Evolutionary conservation across 1,140 invertebrate species (phyloP).

Genomic region (Potamilus streckersoni): DNA sequence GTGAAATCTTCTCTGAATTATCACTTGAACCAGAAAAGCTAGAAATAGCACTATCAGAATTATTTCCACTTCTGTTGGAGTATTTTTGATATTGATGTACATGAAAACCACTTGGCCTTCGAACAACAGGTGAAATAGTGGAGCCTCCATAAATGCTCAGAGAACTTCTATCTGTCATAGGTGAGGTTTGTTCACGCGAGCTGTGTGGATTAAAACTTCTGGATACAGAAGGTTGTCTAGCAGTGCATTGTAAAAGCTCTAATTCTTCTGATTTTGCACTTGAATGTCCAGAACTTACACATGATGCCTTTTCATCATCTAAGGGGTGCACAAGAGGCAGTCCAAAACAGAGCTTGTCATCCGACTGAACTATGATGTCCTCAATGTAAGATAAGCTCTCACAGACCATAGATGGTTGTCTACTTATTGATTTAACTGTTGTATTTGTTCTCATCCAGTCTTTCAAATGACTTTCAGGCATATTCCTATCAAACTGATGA

Average conservation of each 20-base stretch:
- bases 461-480: constrained; percentile 29
- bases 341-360: constrained; percentile 48
- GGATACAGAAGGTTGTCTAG: not conserved
- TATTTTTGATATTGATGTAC: too few relatives aligned
- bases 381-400: constrained; percentile 19
- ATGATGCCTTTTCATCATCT: constrained; percentile 37
- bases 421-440: constrained; percentile 6
- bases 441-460: constrained; percentile 23
- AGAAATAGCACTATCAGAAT: constrained; percentile 55
- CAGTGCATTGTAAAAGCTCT: not conserved
- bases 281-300: constrained; percentile 34
- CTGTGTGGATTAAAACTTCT: not conserved
- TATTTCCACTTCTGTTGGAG: constrained; percentile 40
- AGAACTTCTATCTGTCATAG: not conserved
- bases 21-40: constrained; percentile 50
- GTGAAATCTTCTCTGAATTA: constrained; percentile 41
- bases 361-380: constrained; percentile 19
- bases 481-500: constrained; percentile 13
- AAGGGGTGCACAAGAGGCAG: constrained; percentile 47
- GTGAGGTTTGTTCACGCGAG: too few relatives aligned
- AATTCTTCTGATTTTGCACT: constrained; percentile 25
- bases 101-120: constrained; percentile 13
- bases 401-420: constrained; percentile 10
- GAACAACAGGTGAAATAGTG: constrained; percentile 18
- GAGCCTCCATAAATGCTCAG: not conserved